Evolutionary conservation across 1,140 invertebrate genomes (phyloP).

Genomic region (Ips nitidus): DNA sequence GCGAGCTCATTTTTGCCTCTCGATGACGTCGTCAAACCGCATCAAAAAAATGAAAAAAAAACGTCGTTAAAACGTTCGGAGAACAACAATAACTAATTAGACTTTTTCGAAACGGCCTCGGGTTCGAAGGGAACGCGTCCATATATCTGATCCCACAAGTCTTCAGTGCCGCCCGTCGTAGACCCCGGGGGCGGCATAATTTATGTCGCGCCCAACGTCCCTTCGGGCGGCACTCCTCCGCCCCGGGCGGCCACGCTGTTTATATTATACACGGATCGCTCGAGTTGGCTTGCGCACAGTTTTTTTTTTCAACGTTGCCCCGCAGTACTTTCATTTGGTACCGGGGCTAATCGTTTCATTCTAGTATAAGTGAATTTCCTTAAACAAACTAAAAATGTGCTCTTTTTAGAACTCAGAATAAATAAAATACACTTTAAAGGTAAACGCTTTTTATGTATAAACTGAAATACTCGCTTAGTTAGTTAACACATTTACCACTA

Average conservation of each 20-base stretch:
- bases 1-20: slow-evolving; percentile 1
- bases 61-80: neutral
- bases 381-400: too few relatives aligned
- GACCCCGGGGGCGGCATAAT: slow-evolving; percentile 30
- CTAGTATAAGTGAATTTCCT: too few relatives aligned
- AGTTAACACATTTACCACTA: too few relatives aligned
- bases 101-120: slow-evolving; percentile 9
- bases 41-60: neutral
- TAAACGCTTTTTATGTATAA: too few relatives aligned
- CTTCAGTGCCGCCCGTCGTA: neutral
- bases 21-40: slow-evolving; percentile 7
- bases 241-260: slow-evolving; percentile 34
- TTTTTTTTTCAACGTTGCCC: neutral
- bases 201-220: slow-evolving; percentile 34
- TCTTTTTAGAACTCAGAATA: too few relatives aligned
- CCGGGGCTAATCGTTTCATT: too few relatives aligned
- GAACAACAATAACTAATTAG: slow-evolving; percentile 1
- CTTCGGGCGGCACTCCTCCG: slow-evolving; percentile 34
- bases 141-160: slow-evolving; percentile 35
- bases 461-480: too few relatives aligned
- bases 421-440: too few relatives aligned
- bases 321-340: too few relatives aligned
- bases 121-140: slow-evolving; percentile 21
- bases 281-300: slow-evolving; percentile 26
- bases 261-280: slow-evolving; percentile 26